phyloP scores from a whole-genome alignment of 2,797 vertebrate species.

The Chelonia mydas region DNA sequence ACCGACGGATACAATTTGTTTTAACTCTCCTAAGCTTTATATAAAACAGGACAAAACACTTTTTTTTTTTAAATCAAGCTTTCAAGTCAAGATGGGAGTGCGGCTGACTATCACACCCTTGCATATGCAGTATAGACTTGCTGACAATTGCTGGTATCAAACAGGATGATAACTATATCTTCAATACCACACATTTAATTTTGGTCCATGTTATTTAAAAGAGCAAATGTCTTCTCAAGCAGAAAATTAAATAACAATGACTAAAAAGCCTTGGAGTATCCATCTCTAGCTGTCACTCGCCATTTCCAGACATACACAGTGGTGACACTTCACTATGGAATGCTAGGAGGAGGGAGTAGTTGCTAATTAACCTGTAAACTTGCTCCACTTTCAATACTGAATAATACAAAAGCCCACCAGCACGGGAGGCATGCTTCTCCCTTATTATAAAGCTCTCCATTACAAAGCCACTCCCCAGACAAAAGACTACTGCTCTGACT shows the following conservation, averaged over 20 bases:
- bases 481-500: constrained; percentile 48
- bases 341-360: constrained; percentile 26
- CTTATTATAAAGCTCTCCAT: constrained; percentile 61
- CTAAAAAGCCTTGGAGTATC: background rate
- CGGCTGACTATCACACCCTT: background rate
- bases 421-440: constrained; percentile 33
- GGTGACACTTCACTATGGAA: background rate
- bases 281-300: background rate
- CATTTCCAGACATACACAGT: fast-evolving
- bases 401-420: constrained; percentile 20
- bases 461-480: constrained; percentile 46
- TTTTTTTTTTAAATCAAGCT: background rate
- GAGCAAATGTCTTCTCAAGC: background rate
- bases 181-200: background rate
- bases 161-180: background rate
- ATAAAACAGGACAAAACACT: background rate
- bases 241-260: background rate
- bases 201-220: background rate
- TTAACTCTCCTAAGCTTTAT: constrained; percentile 31
- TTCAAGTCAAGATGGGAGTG: background rate
- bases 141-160: background rate
- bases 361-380: constrained; percentile 69
- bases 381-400: constrained; percentile 32
- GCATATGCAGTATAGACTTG: background rate
- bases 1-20: constrained; percentile 33